Conservation (phyloP, 2,113 vertebrate genomes). For the Prunella himalayana region DNA sequence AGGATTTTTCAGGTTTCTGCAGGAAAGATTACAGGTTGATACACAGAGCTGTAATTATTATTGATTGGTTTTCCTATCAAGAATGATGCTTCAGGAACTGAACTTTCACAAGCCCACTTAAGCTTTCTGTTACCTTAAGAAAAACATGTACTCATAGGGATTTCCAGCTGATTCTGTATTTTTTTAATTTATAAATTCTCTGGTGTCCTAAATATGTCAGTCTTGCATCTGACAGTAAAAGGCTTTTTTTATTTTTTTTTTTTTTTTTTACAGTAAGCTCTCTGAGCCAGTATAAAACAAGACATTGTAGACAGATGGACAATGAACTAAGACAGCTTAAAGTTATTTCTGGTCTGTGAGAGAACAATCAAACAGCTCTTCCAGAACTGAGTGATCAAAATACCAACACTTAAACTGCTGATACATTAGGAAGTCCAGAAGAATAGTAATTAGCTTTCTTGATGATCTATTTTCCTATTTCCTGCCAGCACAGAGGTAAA, state of each 20-base stretch:
- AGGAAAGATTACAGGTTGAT: background rate
- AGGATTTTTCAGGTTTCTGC: background rate
- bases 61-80: background rate
- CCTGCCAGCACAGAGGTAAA: constrained; percentile 21
- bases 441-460: background rate
- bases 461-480: constrained; percentile 28
- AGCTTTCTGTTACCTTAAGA: background rate
- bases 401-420: background rate
- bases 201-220: background rate
- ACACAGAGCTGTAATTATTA: background rate
- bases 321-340: background rate
- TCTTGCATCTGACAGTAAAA: background rate
- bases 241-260: background rate
- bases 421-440: constrained; percentile 22
- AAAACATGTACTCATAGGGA: background rate
- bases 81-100: background rate
- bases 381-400: background rate
- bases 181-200: background rate
- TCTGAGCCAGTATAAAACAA: background rate
- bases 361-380: background rate
- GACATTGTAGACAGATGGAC: background rate
- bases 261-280: background rate
- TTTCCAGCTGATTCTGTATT: background rate
- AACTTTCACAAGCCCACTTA: background rate
- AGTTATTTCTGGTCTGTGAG: background rate